Evolutionary conservation across 2,888 invertebrate genomes (phyloP), one percentile per base, ranked within the genome.

Genomic region (Sisyra terminalis): DNA sequence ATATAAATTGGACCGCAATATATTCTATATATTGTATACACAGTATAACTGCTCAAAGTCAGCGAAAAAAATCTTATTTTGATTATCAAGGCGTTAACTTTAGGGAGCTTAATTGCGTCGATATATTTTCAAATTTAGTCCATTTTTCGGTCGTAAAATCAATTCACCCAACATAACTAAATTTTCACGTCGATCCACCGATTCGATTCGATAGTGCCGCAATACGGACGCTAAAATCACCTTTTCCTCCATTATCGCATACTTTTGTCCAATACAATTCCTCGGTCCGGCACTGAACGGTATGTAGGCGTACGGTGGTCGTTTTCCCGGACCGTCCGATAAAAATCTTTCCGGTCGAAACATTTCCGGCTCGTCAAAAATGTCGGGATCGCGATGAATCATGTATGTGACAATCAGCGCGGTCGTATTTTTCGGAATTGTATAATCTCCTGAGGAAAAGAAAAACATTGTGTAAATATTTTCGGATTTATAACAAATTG

Each of bases 361-460:
- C 18, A 48, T 49, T 31, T 55, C 51, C 18, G 59, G 57, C 18
- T 59, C 51, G 1, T 55, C 54, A 44, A 51, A 59, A 36, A 56
- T 53, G 16, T 52, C 46, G 4, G 56, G 52, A 48, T 66, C 60
- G 29, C 57, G 52, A 48, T 70, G 69, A 7, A 61, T 44, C n/a
- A 52, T 50, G 46, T 51, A 52, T 3, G 59, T 48, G 37, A 54
- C 53, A n/a, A 61, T 46, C 5, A 50, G 42, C 5, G 51, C 48
- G 30, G 29, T 14, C 5, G 30, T 38, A n/a, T 14, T 29, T 11
- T 14, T 37, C 10, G 43, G 43, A 3, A 43, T 38, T 10, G 14
- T 16, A 43, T 38, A 43, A 10, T 18, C 38, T 16, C 16, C 43
- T 43, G 29, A n/a, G 30, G 24, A 6, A 42, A 42, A 14, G 9